phyloP scores from a whole-genome alignment of 37 sponge, comb jelly and placozoan species.

The Oopsacas minuta region DNA sequence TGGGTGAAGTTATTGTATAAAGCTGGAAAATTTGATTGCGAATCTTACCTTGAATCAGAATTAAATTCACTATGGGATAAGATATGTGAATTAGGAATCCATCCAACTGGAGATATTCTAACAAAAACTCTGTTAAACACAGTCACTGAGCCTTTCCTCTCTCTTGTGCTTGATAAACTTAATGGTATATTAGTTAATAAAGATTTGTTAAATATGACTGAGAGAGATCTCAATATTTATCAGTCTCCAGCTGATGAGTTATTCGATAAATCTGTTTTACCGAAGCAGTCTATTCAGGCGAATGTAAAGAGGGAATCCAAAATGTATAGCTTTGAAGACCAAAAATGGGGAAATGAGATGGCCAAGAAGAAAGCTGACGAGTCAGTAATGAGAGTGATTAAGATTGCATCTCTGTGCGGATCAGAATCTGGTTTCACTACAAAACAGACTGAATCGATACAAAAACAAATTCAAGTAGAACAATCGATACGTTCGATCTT shows the following conservation, averaged over 20 bases:
- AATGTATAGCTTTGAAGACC: slow-evolving; percentile 75
- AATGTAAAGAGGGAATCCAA: slow-evolving; percentile 72
- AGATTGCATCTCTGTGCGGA: not conserved
- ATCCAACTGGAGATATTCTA: not conserved
- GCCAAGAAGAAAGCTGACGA: slow-evolving; percentile 21
- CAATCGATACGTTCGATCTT: not conserved
- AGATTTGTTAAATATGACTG: not conserved
- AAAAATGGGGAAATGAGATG: slow-evolving; percentile 83
- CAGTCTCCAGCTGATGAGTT: not conserved
- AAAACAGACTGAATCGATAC: not conserved
- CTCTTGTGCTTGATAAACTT: not conserved
- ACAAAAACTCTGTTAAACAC: not conserved
- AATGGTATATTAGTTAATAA: not conserved
- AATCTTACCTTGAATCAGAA: not conserved
- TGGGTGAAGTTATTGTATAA: not conserved
- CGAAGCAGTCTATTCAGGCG: not conserved
- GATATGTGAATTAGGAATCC: not conserved
- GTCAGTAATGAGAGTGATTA: not conserved
- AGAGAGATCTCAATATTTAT: not conserved
- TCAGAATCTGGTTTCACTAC: not conserved
- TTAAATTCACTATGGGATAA: not conserved
- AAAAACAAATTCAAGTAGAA: not conserved
- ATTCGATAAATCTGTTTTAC: slow-evolving; percentile 13
- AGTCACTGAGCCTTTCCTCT: not conserved
- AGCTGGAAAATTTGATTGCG: not conserved